Evolutionary conservation across 1,140 invertebrate genomes (phyloP), one percentile per base, ranked within the genome.

Genomic region (Drosophila kepulauana): DNA sequence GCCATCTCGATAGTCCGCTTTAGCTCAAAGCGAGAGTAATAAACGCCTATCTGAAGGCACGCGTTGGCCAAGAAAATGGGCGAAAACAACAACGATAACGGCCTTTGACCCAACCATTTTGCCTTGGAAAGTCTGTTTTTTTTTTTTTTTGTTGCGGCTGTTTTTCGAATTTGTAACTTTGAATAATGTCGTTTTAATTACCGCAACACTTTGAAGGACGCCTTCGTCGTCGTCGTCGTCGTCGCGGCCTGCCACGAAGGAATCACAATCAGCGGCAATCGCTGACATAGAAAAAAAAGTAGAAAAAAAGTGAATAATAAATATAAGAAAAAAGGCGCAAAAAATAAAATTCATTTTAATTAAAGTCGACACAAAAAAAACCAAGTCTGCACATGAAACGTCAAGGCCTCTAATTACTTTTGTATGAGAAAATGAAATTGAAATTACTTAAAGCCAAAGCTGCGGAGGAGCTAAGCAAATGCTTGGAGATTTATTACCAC

Each of bases 131-230:
- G 54, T 35, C 64, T 25, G 20, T 25, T 25, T 80, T 64, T 58
- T 35, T 67, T 79, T 67, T 73, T 7, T 33, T 64, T 38, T 56
- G 54, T 13, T 45, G 20, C 35, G 20, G 35, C 33, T 65, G 38
- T 41, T 72, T 71, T 57, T 58, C 33, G 58, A 62, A 76, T 76
- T 79, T 77, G 74, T 78, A 67, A 70, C 65, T 78, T 85, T 89
- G 78, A 89, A 85, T 89, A 89, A 89, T 89, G 85, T 90, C 86
- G 80, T 89, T 89, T 89, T 89, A 89, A 89, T 90, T 89, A 89
- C 85, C 86, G 69, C 86, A 79, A 79, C 79, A 85, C 76, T 81
- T 74, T 68, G 71, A 78, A 58, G 64, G 58, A 35, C 54, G 13
- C 33, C 52, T 35, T 16, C 30, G 52, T 10, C 52, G 15, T 65